phyloP scores from a whole-genome alignment of 1,140 invertebrate species.

The Pseudomyrmex concolor region DNA sequence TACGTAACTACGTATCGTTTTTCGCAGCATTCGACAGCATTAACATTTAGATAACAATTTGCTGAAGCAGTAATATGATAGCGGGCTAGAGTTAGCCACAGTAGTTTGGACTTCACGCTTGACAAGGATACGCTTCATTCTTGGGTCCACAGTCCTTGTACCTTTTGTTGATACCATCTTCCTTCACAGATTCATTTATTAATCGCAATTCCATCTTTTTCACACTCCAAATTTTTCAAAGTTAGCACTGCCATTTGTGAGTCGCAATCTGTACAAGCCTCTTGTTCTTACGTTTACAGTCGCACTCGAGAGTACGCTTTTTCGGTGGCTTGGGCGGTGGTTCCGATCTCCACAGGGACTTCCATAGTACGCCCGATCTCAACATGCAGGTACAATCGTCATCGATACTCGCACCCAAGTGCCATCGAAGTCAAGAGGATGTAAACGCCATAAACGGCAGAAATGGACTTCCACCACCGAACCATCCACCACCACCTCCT shows the following conservation, averaged over 20 bases:
- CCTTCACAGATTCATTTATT: background rate
- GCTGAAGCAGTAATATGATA: slow-evolving; percentile 45
- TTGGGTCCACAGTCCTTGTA: background rate
- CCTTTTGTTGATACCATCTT: background rate
- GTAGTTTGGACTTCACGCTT: slow-evolving; percentile 53
- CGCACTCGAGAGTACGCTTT: slow-evolving; percentile 85
- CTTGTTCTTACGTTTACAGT: slow-evolving; percentile 76
- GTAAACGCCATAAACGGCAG: slow-evolving; percentile 86
- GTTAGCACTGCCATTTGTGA: background rate
- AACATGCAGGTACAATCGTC: slow-evolving; percentile 84
- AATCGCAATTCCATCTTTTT: slow-evolving; percentile 33
- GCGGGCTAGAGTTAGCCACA: slow-evolving; percentile 21
- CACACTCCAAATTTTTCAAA: slow-evolving; percentile 31
- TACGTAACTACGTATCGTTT: slow-evolving; percentile 6
- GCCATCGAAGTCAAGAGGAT: slow-evolving; percentile 92
- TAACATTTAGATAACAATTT: slow-evolving; percentile 32
- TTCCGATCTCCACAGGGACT: slow-evolving; percentile 91
- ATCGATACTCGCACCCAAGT: slow-evolving; percentile 82
- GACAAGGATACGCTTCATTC: slow-evolving; percentile 34
- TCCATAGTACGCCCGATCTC: slow-evolving; percentile 95
- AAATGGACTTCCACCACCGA: slow-evolving; percentile 88
- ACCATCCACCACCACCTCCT: slow-evolving; percentile 89
- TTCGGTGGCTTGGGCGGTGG: slow-evolving; percentile 85
- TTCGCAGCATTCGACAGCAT: slow-evolving; percentile 17
- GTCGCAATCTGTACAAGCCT: slow-evolving; percentile 6